Evolutionary conservation across 1,140 invertebrate genomes (phyloP).

Genomic region (Conopomorpha cramerella): DNA sequence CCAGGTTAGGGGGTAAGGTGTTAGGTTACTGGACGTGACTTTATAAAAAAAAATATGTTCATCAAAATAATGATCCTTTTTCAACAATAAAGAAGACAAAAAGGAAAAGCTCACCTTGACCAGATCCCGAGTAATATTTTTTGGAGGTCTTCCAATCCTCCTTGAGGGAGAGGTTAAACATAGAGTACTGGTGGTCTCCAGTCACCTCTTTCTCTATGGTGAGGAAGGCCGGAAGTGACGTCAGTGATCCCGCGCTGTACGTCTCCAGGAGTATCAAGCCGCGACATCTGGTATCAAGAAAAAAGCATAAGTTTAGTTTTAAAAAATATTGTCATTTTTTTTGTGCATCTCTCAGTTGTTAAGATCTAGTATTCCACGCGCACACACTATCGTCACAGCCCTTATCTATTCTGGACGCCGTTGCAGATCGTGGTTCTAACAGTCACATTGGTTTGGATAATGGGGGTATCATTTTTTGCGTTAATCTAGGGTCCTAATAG

Average conservation of each 20-base stretch:
- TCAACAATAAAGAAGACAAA: neutral
- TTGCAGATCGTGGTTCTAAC: too few relatives aligned
- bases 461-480: too few relatives aligned
- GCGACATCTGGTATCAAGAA: conserved; percentile 69
- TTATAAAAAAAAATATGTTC: neutral
- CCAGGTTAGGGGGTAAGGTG: too few relatives aligned
- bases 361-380: too few relatives aligned
- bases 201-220: conserved; percentile 90
- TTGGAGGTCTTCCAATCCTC: conserved; percentile 90
- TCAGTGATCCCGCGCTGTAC: conserved; percentile 82
- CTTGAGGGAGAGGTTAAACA: conserved; percentile 93
- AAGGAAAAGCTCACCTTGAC: conserved; percentile 26
- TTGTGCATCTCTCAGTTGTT: too few relatives aligned
- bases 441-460: too few relatives aligned
- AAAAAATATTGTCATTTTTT: too few relatives aligned
- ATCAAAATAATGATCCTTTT: neutral
- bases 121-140: conserved; percentile 69
- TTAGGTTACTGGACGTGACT: too few relatives aligned
- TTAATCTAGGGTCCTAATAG: too few relatives aligned
- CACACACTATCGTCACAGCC: too few relatives aligned
- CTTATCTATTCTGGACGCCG: too few relatives aligned
- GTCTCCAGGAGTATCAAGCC: conserved; percentile 93
- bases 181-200: conserved; percentile 90
- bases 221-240: conserved; percentile 85
- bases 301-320: too few relatives aligned